phyloP scores from a whole-genome alignment of 2,797 vertebrate genomes.

The Parauchenoglanis punctatus region DNA sequence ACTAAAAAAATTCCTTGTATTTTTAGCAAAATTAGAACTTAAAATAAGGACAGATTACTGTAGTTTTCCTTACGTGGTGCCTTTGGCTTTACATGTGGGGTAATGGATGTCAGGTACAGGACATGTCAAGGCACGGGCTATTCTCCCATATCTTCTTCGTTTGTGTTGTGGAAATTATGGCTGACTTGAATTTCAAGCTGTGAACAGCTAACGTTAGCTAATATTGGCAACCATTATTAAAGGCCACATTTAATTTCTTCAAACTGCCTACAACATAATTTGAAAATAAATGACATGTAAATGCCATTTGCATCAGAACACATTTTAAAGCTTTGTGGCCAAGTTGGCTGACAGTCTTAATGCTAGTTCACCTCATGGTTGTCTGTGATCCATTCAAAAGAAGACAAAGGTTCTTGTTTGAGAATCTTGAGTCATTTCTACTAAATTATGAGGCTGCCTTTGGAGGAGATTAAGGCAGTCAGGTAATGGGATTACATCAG shows the following conservation, averaged over 20 bases:
- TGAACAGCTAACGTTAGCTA: neutral
- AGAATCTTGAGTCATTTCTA: constrained; percentile 22
- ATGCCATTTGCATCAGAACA: neutral
- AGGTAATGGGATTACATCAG: constrained; percentile 24
- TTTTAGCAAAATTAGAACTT: neutral
- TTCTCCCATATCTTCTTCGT: neutral
- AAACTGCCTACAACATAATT: neutral
- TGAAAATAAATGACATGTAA: neutral
- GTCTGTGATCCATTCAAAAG: neutral
- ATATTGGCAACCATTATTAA: neutral
- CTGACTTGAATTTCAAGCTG: constrained; percentile 16
- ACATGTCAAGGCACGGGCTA: neutral
- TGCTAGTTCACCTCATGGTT: neutral
- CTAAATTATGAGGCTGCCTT: neutral
- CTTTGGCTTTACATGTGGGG: neutral
- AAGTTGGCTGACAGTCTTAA: neutral
- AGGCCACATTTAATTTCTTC: neutral
- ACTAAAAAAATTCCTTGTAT: neutral
- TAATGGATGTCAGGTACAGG: neutral
- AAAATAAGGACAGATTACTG: neutral
- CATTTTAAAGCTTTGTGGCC: neutral
- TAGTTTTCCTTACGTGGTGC: neutral
- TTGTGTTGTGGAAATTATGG: constrained; percentile 21
- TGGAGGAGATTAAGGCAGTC: constrained; percentile 11
- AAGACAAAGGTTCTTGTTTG: constrained; percentile 6